phyloP scores from a whole-genome alignment of 2,113 vertebrate genomes.

The Trochalopteron elliotii region DNA sequence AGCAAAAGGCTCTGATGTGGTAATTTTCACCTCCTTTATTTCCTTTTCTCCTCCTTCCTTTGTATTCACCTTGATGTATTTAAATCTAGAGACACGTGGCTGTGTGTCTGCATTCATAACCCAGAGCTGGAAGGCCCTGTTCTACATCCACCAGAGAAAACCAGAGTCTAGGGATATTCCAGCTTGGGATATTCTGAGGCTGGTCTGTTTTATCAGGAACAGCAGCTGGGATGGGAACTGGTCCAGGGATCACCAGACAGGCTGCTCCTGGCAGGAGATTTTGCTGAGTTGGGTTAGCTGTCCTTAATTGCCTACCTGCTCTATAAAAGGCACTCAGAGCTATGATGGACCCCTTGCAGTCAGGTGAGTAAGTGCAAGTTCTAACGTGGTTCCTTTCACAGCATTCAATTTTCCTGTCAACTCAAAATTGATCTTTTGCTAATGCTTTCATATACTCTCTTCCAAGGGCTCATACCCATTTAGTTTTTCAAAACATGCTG shows the following conservation, averaged over 20 bases:
- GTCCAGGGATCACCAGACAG: background rate
- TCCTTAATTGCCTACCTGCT: background rate
- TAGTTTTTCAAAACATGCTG: background rate
- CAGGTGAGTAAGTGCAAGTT: background rate
- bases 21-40: slow-evolving; percentile 12
- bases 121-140: background rate
- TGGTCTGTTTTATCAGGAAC: background rate
- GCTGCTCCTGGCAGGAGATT: background rate
- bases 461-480: background rate
- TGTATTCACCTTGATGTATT: background rate
- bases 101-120: background rate
- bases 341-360: background rate
- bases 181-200: background rate
- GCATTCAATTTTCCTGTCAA: background rate
- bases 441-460: background rate
- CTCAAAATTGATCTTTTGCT: background rate
- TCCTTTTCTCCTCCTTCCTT: background rate
- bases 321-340: background rate
- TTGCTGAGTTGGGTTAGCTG: background rate
- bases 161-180: accelerated
- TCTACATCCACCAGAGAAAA: background rate
- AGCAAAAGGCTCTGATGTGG: slow-evolving; percentile 14
- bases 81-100: background rate
- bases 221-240: background rate
- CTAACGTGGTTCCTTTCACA: background rate